These are phyloP conservation scores for Drosophila bifasciata DNA, from an alignment of 1,140 invertebrate genomes.

Conservation along the genomic window DNA sequence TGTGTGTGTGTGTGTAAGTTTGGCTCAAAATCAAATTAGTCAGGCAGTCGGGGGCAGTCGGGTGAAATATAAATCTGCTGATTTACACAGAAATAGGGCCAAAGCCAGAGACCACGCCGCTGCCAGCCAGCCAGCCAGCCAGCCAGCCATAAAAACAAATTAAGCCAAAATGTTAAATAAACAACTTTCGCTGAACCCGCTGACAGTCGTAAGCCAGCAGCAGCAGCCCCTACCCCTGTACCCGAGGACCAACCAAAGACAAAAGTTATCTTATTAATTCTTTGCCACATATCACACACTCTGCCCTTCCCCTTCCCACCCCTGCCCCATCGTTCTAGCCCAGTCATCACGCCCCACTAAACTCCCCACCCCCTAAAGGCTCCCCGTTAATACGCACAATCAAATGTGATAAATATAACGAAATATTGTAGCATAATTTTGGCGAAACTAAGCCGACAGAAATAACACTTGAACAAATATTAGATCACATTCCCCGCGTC, in stretches of 20 bases:
- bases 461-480: conserved; percentile 82
- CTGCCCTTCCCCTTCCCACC: background rate
- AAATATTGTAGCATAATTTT: conserved; percentile 79
- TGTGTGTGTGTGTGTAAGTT: conserved; percentile 20
- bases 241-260: conserved; percentile 21
- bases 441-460: conserved; percentile 75
- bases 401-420: conserved; percentile 81
- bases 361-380: conserved; percentile 31
- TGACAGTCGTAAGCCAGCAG: conserved; percentile 54
- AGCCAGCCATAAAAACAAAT: conserved; percentile 74
- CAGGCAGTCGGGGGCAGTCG: conserved; percentile 54
- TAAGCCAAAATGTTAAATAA: conserved; percentile 83
- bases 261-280: conserved; percentile 81
- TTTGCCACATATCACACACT: conserved; percentile 48
- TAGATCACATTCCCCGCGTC: conserved; percentile 41
- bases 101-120: conserved; percentile 37
- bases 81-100: conserved; percentile 77
- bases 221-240: conserved; percentile 3
- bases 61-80: conserved; percentile 77
- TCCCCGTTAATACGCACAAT: conserved; percentile 73
- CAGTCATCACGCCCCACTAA: conserved; percentile 53
- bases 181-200: conserved; percentile 63
- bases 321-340: background rate
- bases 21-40: conserved; percentile 80
- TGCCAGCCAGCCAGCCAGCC: conserved; percentile 60